Conservation (phyloP, 2,888 invertebrate genomes). For the Balanococcus diminutus region DNA sequence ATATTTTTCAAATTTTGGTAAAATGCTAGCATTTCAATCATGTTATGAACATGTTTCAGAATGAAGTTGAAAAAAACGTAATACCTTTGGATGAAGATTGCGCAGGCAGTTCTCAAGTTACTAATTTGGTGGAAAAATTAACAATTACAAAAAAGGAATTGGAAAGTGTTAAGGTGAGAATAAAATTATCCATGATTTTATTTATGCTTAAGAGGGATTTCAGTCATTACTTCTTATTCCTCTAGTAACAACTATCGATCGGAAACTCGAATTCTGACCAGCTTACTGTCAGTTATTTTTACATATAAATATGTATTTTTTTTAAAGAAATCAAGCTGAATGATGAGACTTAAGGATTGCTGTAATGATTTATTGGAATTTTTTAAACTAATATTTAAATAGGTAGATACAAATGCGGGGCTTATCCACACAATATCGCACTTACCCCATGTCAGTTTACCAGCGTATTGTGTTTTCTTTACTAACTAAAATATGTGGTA, state of each 20-base stretch:
- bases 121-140: constrained; percentile 78
- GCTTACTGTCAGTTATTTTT: background rate
- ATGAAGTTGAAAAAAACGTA: background rate
- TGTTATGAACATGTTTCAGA: constrained; percentile 28
- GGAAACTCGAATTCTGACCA: background rate
- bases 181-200: background rate
- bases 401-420: background rate
- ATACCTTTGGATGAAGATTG: background rate
- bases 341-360: background rate
- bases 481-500: background rate
- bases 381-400: background rate
- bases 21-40: no score
- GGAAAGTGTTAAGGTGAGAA: constrained; percentile 82
- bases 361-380: background rate
- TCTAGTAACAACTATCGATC: background rate
- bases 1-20: no score
- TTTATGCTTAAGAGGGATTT: background rate
- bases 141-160: constrained; percentile 85
- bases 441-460: background rate
- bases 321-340: background rate
- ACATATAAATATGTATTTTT: background rate
- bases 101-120: background rate
- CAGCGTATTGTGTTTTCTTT: background rate
- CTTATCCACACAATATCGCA: background rate
- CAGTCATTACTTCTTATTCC: background rate